phyloP scores from a whole-genome alignment of 2,888 invertebrate species.

The Nomada lathburiana region DNA sequence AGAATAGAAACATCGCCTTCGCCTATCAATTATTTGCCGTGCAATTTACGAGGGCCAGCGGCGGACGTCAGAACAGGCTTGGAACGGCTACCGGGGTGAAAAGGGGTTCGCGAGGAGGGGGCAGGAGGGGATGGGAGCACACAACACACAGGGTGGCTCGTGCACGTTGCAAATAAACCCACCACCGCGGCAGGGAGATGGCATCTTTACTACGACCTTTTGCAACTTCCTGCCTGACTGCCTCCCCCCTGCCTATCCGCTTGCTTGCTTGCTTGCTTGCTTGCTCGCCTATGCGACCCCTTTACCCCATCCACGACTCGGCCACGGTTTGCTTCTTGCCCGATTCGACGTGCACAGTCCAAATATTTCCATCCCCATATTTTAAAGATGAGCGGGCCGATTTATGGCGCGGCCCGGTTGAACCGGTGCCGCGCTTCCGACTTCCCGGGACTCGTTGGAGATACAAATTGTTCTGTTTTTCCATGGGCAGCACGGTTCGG shows the following conservation, averaged over 20 bases:
- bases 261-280: not conserved
- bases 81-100: constrained; percentile 59
- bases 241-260: constrained; percentile 3
- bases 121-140: constrained; percentile 27
- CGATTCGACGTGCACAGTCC: constrained; percentile 73
- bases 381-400: constrained; percentile 82
- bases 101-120: not conserved
- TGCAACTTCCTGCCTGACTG: constrained; percentile 72
- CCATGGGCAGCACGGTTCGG: constrained; percentile 5
- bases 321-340: constrained; percentile 56
- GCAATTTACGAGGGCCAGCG: constrained; percentile 77
- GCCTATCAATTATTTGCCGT: constrained; percentile 83
- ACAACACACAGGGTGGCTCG: constrained; percentile 44
- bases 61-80: constrained; percentile 48
- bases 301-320: constrained; percentile 21
- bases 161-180: constrained; percentile 73
- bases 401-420: constrained; percentile 73
- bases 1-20: constrained; percentile 83
- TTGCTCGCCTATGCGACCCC: constrained; percentile 16
- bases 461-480: constrained; percentile 72
- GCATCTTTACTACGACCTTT: constrained; percentile 80
- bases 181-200: constrained; percentile 72
- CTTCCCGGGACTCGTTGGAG: constrained; percentile 43
- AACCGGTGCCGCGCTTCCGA: constrained; percentile 56
- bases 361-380: constrained; percentile 82